Conservation (phyloP, 2,113 vertebrate genomes). For the Myotis davidii region DNA sequence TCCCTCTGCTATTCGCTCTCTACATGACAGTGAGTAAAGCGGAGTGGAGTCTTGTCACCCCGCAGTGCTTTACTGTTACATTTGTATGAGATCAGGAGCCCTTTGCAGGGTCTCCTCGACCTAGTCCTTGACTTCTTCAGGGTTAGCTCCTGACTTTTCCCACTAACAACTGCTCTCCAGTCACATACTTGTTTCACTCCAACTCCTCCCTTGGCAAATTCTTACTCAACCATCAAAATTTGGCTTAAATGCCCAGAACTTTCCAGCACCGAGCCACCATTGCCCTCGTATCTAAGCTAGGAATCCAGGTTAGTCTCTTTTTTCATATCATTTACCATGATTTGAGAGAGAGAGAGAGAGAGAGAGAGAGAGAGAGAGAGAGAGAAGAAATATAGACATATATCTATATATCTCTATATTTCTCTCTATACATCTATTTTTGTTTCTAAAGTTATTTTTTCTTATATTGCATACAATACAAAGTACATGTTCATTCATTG, state of each 20-base stretch:
- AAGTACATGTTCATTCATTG: background rate
- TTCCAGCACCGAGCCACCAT: background rate
- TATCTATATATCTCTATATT: background rate
- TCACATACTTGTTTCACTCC: background rate
- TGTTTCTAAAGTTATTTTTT: background rate
- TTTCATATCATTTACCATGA: background rate
- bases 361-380: no score
- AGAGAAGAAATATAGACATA: background rate
- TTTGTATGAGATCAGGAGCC: background rate
- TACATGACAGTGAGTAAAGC: background rate
- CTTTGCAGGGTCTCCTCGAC: background rate
- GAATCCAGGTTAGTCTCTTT: background rate
- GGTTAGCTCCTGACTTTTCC: background rate
- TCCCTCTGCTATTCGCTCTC: background rate
- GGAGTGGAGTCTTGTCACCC: background rate
- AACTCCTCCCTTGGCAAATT: background rate
- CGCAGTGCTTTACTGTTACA: background rate
- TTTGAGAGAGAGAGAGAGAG: background rate
- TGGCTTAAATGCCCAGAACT: background rate
- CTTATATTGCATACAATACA: background rate
- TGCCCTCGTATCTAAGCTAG: background rate
- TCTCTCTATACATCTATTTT: background rate
- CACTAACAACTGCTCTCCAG: background rate
- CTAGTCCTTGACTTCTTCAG: background rate
- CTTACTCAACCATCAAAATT: background rate